Base-by-base conservation (phyloP, 2,113 vertebrate species). In the Heterotis niloticus region DNA sequence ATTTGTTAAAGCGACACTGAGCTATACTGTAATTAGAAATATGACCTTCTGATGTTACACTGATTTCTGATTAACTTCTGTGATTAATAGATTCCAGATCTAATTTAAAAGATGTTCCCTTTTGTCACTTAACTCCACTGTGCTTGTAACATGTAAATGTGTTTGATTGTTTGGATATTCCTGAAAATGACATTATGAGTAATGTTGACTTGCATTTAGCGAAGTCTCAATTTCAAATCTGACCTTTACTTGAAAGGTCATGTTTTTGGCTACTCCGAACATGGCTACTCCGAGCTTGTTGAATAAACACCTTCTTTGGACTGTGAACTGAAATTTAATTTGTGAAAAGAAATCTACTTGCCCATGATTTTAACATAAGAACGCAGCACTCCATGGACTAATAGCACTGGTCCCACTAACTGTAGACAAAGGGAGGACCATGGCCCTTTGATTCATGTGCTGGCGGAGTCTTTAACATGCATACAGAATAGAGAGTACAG, bases 211-310 rank as follows among this genome's bases (percentile, higher is more conserved):
- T 57, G 71, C 71, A 57, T n/a, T 52, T 52, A 28, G 23, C 57
- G 52, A 59, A 57, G 54, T 54, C 54, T 74, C 24, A 57, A 74
- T 74, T 74, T 74, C 52, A 74, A 54, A 74, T 74, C 24, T 74
- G 71, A 74, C 54, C 71, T 74, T 74, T 74, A 59, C 56, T 74
- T 74, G 51, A 74, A 74, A 74, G 52, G 54, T 24, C 71, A 28
- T 24, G 51, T 59, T 59, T 74, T 26, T 74, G 71, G 71, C 52
- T 59, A 57, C 13, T 59, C 54, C n/a, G 14, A 0, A 26, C 71
- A 23, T n/a, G 9, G n/a, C n/a, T n/a, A n/a, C n/a, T n/a, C n/a
- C n/a, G n/a, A 52, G 24, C 4, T 14, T 57, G 23, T 72, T 72
- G 69, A 72, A 72, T 34, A 57, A 29, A 74, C 54, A 23, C 71